phyloP scores from a whole-genome alignment of 2,888 invertebrate genomes.

The Meta bourneti region DNA sequence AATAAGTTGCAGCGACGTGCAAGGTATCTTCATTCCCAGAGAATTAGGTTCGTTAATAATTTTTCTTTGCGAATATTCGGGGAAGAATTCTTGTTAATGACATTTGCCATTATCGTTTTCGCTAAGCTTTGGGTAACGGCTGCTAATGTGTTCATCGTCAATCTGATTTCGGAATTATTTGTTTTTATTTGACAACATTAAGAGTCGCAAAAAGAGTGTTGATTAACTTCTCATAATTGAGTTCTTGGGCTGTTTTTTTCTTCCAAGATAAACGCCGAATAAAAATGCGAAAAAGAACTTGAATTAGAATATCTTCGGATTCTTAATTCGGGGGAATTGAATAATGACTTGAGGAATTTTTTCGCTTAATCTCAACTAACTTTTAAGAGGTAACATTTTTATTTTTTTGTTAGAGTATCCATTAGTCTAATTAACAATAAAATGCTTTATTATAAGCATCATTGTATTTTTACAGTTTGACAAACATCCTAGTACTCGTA shows the following conservation, averaged over 20 bases:
- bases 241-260: not conserved
- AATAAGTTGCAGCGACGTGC: not conserved
- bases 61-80: slow-evolving; percentile 9
- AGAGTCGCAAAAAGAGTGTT: slow-evolving; percentile 10
- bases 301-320: not conserved
- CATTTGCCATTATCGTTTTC: slow-evolving; percentile 23
- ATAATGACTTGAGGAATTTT: not conserved
- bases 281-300: not conserved
- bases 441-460: not conserved
- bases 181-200: slow-evolving; percentile 3
- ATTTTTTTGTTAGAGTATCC: not conserved
- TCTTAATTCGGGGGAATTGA: not conserved
- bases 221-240: slow-evolving; percentile 1
- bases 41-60: slow-evolving; percentile 27
- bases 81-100: slow-evolving; percentile 23
- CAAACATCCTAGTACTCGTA: no score
- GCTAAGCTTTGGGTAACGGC: slow-evolving; percentile 10
- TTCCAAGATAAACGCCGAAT: not conserved
- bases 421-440: not conserved
- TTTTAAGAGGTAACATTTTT: not conserved
- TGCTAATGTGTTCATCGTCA: slow-evolving; percentile 14
- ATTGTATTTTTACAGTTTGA: no score
- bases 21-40: slow-evolving; percentile 12
- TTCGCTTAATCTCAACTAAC: not conserved
- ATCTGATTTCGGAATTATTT: not conserved